A percentile compares a stretch with the other conserved stretches of the same genome.
phyloP scores from a whole-genome alignment of 1,140 invertebrate genomes.

The Papilio helenus region DNA sequence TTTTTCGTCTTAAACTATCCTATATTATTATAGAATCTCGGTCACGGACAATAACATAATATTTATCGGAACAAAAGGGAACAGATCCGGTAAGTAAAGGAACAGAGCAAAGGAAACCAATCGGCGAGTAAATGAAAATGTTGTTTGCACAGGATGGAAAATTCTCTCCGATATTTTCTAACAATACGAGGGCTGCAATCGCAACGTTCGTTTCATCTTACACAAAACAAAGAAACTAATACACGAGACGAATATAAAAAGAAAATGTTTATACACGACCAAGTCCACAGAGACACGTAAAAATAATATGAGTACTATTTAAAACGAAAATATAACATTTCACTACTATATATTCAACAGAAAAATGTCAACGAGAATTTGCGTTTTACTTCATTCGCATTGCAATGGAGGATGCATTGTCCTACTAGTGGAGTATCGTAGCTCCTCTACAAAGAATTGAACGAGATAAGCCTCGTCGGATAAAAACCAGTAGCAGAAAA shows the following conservation, averaged over 20 bases:
- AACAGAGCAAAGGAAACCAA: slow-evolving; percentile 36
- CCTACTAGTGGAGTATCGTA: no score
- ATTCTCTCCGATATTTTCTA: slow-evolving; percentile 33
- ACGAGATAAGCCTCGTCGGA: not conserved
- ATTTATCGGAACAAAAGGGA: slow-evolving; percentile 24
- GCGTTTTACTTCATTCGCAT: no score
- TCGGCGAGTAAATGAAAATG: slow-evolving; percentile 34
- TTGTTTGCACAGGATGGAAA: slow-evolving; percentile 39
- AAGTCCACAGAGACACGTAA: not conserved
- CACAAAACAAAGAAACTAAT: slow-evolving; percentile 29
- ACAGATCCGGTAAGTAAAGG: slow-evolving; percentile 28
- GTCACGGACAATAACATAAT: slow-evolving; percentile 12
- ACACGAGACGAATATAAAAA: slow-evolving; percentile 27
- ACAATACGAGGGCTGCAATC: slow-evolving; percentile 31
- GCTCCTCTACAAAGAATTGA: no score
- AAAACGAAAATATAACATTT: no score
- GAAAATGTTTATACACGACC: slow-evolving; percentile 15
- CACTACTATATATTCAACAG: no score
- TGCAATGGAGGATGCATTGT: no score
- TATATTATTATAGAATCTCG: slow-evolving; percentile 5
- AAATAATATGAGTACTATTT: not conserved
- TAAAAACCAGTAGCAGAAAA: not conserved
- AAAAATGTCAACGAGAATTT: no score
- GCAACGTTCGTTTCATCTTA: slow-evolving; percentile 22
- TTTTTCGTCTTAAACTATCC: no score